Base-by-base conservation (phyloP, 2,113 vertebrate genomes). In the Dinomys branickii region DNA sequence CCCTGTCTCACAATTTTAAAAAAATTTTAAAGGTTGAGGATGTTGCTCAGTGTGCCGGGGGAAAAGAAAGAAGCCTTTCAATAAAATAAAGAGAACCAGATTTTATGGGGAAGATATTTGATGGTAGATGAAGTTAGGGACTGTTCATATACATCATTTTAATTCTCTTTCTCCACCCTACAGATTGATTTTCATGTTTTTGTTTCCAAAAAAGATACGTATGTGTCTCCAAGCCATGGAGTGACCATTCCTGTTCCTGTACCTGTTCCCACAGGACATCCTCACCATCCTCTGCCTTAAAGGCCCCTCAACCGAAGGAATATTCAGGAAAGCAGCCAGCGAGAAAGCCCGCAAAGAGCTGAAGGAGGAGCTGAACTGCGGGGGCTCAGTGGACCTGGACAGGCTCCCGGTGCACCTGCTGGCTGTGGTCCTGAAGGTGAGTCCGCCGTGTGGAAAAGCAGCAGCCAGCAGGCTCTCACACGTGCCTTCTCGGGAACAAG, bases 341-440 rank as follows among this genome's bases (percentile, higher is more conserved):
- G 99, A 94, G 96, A 99, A 99, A 97, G 99, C 98, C 95, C 99
- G 99, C 75, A 99, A 98, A 90, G 99, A 99, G 88, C 94, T 99
- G 96, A 99, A 99, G 75, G 99, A 99, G 41, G 99, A 99, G 81
- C 99, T 99, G 28, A 99, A 99, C 96, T 96, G 97, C 0, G 99
- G 99, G 33, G 24, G 50, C n/a, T 75, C 97, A 0, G 98, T 99
- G 93, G 98, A 99, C 91, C 89, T 99, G 97, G 98, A 98, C 26
- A 96, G 89, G 20, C 98, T 99, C 95, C 98, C 99, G 0, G 99
- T 99, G 58, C 98, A 99, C 84, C 98, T 99, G 35, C 98, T 99
- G 59, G 99, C 99, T 1, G 99, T 98, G 50, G 98, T 99, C 54
- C 99, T 99, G 54, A 99, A 99, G 99, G 99, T 99, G 95, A 98